Evolutionary conservation across 2,113 vertebrate species (phyloP), one percentile per base, ranked within the genome.

Genomic region (Monopterus albus): DNA sequence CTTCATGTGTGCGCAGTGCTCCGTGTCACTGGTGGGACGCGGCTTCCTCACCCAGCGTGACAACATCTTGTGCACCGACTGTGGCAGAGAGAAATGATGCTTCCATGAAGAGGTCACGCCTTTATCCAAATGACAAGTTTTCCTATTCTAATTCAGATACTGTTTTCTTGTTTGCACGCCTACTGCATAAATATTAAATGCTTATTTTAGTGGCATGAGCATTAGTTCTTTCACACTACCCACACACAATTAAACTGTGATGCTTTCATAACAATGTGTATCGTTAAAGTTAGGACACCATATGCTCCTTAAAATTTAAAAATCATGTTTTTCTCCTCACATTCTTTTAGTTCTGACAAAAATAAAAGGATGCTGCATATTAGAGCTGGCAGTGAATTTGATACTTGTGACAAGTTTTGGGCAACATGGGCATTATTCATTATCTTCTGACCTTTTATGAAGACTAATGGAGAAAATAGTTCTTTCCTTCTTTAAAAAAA

Each of bases 1-100:
- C 72, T 99, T 99, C 81, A 94, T 92, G 83, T 99, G 98, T 72
- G 94, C 94, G 91, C 96, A 96, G 84, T 99, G 97, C 83, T 94
- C 96, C 3, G 88, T 98, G 46, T 97, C 97, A 0, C 85, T 99
- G 88, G 96, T 98, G 79, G 96, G 97, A 8, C 95, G 97, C 0
- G 98, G 98, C 53, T 98, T 99, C 88, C 94, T 98, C 72, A 95
- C 95, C 28, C 87, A 72, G 57, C 91, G 94, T 9, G 90, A 93
- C 75, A 88, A 94, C 60, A 90, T 98, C 85, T 81, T 98, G 72
- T 98, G 98, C 83, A 93, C 94, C 12, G 86, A 94, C 61, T 98
- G 97, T 29, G 94, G 94, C 36, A 91, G 92, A 2, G 94, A 94
- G 67, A 84, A 88, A 15, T 95, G 93, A 90, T 23, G 45, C 56